Conservation (phyloP, 2,113 vertebrate species). For the Archilochus colubris region DNA sequence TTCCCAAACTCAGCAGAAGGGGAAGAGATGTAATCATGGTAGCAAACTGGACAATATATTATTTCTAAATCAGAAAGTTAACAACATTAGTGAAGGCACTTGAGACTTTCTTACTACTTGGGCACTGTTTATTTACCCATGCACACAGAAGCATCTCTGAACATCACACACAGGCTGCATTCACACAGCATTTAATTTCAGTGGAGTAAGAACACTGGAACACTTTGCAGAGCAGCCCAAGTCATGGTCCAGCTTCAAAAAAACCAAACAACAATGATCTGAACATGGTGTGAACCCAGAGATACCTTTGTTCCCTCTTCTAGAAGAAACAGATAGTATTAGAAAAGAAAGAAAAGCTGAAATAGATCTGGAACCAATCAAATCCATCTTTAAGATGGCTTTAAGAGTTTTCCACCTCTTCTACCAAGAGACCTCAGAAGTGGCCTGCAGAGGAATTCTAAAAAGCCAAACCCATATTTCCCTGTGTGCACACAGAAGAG, state of each 20-base stretch:
- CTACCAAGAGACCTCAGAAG: not conserved
- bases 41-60: not conserved
- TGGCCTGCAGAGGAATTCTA: not conserved
- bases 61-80: not conserved
- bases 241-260: not conserved
- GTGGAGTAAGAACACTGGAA: not conserved
- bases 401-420: not conserved
- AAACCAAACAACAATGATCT: not conserved
- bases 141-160: accelerated
- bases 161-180: not conserved
- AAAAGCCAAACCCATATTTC: not conserved
- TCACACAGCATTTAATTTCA: not conserved
- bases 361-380: not conserved
- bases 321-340: not conserved
- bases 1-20: not conserved
- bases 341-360: not conserved
- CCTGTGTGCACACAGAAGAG: not conserved
- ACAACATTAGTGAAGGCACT: not conserved
- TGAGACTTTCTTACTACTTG: not conserved
- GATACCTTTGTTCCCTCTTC: not conserved
- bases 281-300: not conserved
- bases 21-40: not conserved
- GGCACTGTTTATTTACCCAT: not conserved
- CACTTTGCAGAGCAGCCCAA: not conserved
- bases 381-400: not conserved